A percentile compares a stretch with the other conserved stretches of the same genome.
These are phyloP conservation scores for Platorchestia sp. DNA, from an alignment of 1,140 invertebrate species.

Conservation along the genomic window DNA sequence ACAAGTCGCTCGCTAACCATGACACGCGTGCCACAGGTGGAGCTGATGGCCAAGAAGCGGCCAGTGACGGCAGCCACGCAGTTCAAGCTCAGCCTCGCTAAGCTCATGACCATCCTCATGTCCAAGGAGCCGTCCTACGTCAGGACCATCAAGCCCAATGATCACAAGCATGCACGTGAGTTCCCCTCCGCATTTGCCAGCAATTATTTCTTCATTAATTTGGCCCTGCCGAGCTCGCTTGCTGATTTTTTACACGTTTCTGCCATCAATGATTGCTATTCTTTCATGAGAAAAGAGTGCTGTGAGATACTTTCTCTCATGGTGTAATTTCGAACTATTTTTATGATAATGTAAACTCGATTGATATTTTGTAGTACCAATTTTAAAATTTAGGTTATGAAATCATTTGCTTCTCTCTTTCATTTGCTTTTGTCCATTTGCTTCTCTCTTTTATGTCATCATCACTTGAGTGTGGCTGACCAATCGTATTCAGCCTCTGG, in stretches of 20 bases:
- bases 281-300: background rate
- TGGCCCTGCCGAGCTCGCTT: no score
- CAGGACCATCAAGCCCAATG: slow-evolving; percentile 92
- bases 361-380: no score
- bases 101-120: slow-evolving; percentile 88
- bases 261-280: background rate
- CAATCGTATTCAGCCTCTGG: no score
- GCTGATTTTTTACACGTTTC: background rate
- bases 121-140: slow-evolving; percentile 93
- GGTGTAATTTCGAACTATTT: no score
- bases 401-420: no score
- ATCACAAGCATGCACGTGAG: slow-evolving; percentile 79
- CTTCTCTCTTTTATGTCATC: no score
- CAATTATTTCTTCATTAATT: background rate
- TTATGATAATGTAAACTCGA: no score
- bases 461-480: no score
- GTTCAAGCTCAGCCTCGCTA: slow-evolving; percentile 87
- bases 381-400: no score
- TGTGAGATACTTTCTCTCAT: no score
- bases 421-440: no score
- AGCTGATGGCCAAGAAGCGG: slow-evolving; percentile 83
- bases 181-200: background rate
- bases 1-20: background rate
- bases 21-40: slow-evolving; percentile 69
- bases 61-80: slow-evolving; percentile 92